Conservation (phyloP, 1,140 invertebrate genomes). For the Sminthurides bifidus region DNA sequence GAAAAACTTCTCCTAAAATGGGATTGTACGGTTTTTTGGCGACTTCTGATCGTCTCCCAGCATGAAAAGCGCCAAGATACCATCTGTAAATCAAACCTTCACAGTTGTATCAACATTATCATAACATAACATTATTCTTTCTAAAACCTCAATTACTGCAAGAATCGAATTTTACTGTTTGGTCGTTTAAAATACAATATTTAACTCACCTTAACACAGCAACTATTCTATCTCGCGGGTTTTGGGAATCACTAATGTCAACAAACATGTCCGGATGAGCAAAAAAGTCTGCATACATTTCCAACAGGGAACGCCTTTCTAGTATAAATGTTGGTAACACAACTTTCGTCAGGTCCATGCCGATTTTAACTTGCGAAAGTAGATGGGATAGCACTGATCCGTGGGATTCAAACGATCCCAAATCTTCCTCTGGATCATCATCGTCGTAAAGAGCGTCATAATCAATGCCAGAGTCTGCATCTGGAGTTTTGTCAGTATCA, state of each 20-base stretch:
- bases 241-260: constrained; percentile 69
- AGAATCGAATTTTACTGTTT: not conserved
- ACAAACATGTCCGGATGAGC: constrained; percentile 93
- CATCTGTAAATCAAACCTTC: constrained; percentile 46
- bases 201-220: constrained; percentile 53
- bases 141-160: not conserved
- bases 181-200: not conserved
- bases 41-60: constrained; percentile 82
- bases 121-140: not conserved
- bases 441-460: constrained; percentile 30
- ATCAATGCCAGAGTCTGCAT: no score
- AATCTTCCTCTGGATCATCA: constrained; percentile 19
- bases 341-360: constrained; percentile 97
- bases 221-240: constrained; percentile 79
- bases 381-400: constrained; percentile 89
- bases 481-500: no score
- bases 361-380: constrained; percentile 90
- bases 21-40: constrained; percentile 98
- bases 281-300: constrained; percentile 98
- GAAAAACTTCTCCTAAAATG: constrained; percentile 86
- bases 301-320: constrained; percentile 83
- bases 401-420: constrained; percentile 78
- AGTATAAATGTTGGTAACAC: constrained; percentile 92
- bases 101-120: not conserved
- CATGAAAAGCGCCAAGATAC: constrained; percentile 96